phyloP scores from a whole-genome alignment of 2,113 vertebrate genomes.

The Mormyrus iriodes region DNA sequence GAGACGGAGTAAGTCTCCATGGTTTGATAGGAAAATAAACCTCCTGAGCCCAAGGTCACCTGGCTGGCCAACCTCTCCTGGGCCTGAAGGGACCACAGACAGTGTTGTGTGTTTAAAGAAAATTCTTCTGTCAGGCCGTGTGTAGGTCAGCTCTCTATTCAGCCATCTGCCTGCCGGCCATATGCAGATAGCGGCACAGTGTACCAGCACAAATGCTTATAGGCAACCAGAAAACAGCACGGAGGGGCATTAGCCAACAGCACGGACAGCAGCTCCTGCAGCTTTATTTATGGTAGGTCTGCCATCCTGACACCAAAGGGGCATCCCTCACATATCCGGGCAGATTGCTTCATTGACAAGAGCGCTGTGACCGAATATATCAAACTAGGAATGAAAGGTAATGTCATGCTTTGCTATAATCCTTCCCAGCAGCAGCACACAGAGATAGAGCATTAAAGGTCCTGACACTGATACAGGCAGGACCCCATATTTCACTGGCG shows the following conservation, averaged over 20 bases:
- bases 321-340: neutral
- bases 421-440: neutral
- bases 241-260: neutral
- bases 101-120: no score
- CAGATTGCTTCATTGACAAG: neutral
- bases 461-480: neutral
- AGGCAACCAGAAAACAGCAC: neutral
- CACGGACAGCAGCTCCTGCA: neutral
- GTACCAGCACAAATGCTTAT: neutral
- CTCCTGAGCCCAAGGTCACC: no score
- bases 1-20: neutral
- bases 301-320: neutral
- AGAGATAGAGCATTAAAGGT: neutral
- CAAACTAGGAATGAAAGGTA: neutral
- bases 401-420: neutral
- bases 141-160: neutral
- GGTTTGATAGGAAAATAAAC: no score
- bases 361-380: neutral
- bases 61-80: no score
- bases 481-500: neutral
- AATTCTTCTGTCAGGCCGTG: no score
- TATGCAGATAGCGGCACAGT: neutral
- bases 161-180: neutral
- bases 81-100: no score
- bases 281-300: neutral